A percentile compares a stretch with the other conserved stretches of the same genome.
Conservation (phyloP, 2,888 invertebrate species). For the Pyrochroa serraticornis region DNA sequence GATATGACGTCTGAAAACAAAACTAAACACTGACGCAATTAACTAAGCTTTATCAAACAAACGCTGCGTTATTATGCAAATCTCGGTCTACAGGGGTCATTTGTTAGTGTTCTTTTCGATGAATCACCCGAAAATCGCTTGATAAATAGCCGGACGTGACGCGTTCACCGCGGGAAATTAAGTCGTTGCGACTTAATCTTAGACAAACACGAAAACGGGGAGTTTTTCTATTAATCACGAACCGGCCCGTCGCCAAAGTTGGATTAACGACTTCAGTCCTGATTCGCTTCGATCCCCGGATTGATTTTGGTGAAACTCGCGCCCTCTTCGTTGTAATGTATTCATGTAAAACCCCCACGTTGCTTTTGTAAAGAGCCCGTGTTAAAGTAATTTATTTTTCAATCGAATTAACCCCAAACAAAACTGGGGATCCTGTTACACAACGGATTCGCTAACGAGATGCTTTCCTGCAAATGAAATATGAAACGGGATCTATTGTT, state of each 20-base stretch:
- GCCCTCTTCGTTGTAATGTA: conserved; percentile 3
- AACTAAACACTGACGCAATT: conserved; percentile 38
- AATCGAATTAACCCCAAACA: conserved; percentile 28
- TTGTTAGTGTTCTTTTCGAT: neutral
- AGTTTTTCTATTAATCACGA: conserved; percentile 7
- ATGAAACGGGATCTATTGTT: too few species aligned
- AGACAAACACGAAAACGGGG: conserved; percentile 1
- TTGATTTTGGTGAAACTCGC: neutral
- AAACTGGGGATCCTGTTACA: conserved; percentile 25
- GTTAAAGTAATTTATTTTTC: conserved; percentile 29
- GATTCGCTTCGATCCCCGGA: neutral
- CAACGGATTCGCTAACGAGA: conserved; percentile 16
- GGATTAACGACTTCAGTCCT: neutral
- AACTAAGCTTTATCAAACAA: conserved; percentile 38
- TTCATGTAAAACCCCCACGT: conserved; percentile 4
- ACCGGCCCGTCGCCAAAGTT: neutral
- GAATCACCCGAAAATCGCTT: neutral
- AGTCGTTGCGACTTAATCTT: conserved; percentile 1
- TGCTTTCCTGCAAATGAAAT: neutral
- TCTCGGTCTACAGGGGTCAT: conserved; percentile 14
- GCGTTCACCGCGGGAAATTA: conserved; percentile 1
- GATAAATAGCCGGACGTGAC: neutral
- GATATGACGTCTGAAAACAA: conserved; percentile 33
- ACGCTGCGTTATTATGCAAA: conserved; percentile 36
- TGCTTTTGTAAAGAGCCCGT: neutral